Conservation (phyloP, 2,113 vertebrate genomes). For the Thymallus thymallus region DNA sequence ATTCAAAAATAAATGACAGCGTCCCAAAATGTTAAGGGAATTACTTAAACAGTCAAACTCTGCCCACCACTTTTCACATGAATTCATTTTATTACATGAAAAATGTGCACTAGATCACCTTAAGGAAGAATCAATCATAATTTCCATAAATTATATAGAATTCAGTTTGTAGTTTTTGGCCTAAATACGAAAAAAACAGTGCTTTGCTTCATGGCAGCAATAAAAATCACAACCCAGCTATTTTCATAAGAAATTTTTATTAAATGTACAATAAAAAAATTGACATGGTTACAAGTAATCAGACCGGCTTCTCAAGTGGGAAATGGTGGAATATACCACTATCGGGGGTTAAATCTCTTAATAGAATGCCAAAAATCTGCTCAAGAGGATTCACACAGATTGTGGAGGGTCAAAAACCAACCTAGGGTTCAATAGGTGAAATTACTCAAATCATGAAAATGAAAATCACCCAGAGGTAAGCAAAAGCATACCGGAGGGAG, state of each 20-base stretch:
- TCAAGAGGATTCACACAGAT: neutral
- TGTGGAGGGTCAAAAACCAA: neutral
- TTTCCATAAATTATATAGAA: conserved; percentile 6
- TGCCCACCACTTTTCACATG: too few species aligned
- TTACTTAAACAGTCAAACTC: too few species aligned
- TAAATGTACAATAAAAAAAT: conserved; percentile 50
- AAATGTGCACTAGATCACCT: neutral
- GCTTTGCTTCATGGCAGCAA: neutral
- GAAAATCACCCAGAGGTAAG: neutral
- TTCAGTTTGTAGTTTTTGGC: conserved; percentile 31
- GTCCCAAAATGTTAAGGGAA: too few species aligned
- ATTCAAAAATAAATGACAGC: too few species aligned
- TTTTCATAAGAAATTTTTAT: conserved; percentile 62
- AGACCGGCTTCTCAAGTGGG: neutral
- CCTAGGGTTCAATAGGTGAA: neutral
- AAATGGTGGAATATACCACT: neutral
- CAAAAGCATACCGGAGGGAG: neutral
- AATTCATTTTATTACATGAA: too few species aligned
- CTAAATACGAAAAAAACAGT: neutral
- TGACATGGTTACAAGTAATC: neutral
- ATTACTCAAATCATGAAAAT: neutral
- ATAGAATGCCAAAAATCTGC: neutral
- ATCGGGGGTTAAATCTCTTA: neutral
- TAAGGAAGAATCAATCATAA: too few species aligned
- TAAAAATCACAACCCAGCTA: neutral